phyloP scores from a whole-genome alignment of 2,888 invertebrate species.

The Lycophotia porphyrea region DNA sequence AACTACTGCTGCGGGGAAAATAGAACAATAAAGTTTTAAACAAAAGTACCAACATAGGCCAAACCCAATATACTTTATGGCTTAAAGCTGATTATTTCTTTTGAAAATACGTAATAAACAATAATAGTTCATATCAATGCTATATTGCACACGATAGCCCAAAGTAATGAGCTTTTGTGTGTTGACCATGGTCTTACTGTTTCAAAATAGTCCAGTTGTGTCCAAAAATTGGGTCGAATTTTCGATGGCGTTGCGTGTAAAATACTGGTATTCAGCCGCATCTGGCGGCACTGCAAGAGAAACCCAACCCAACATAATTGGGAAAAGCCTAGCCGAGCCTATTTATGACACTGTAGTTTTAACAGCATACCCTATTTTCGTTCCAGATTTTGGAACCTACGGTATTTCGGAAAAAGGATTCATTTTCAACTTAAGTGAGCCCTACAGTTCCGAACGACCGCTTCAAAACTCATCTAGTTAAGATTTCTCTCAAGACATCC shows the following conservation, averaged over 20 bases:
- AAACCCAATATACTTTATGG: background rate
- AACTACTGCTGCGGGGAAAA: no score
- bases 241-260: slow-evolving; percentile 14
- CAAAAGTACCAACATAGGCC: background rate
- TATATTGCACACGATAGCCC: background rate
- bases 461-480: slow-evolving; percentile 24
- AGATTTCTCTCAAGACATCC: slow-evolving; percentile 21
- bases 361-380: background rate
- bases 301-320: slow-evolving; percentile 5
- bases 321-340: background rate
- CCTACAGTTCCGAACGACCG: slow-evolving; percentile 7
- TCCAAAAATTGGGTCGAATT: background rate
- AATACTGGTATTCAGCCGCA: slow-evolving; percentile 30
- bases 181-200: background rate
- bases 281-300: slow-evolving; percentile 23
- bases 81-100: no score
- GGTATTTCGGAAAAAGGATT: background rate
- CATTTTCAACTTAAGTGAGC: background rate
- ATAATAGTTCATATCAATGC: background rate
- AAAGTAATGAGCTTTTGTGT: background rate
- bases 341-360: slow-evolving; percentile 10
- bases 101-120: background rate
- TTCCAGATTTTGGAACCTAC: background rate
- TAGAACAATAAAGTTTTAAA: background rate
- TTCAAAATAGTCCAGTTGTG: slow-evolving; percentile 2